Conservation (phyloP, 1,140 invertebrate genomes). For the Pseudomyrmex dendroicus region DNA sequence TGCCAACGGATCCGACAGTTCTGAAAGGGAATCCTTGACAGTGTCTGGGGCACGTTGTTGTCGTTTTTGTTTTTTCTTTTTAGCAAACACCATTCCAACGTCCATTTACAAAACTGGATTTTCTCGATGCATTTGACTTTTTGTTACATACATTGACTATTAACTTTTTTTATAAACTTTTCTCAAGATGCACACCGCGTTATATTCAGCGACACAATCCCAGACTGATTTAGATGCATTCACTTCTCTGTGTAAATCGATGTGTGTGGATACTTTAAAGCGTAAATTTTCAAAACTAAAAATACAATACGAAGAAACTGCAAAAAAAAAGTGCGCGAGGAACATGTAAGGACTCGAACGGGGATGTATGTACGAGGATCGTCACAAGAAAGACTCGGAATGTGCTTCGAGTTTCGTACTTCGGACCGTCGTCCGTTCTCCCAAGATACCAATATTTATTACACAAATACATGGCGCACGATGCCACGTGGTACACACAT, state of each 20-base stretch:
- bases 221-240: constrained; percentile 39
- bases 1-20: constrained; percentile 83
- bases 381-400: constrained; percentile 28
- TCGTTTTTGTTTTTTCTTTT: constrained; percentile 41
- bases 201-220: constrained; percentile 12
- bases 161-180: no score
- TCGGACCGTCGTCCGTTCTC: constrained; percentile 56
- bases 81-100: constrained; percentile 66
- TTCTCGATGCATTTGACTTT: constrained; percentile 17
- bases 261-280: constrained; percentile 26
- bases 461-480: constrained; percentile 60
- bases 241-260: constrained; percentile 1
- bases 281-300: neutral
- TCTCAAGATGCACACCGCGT: neutral
- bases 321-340: constrained; percentile 23
- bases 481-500: constrained; percentile 27
- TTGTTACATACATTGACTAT: no score
- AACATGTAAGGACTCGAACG: neutral
- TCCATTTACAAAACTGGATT: constrained; percentile 44
- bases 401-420: constrained; percentile 25
- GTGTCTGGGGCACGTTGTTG: constrained; percentile 64
- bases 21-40: constrained; percentile 84
- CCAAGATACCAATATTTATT: constrained; percentile 63
- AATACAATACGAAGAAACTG: neutral
- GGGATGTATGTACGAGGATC: constrained; percentile 44